Evolutionary conservation across 2,888 invertebrate species (phyloP).

Genomic region (Melanophora roralis): DNA sequence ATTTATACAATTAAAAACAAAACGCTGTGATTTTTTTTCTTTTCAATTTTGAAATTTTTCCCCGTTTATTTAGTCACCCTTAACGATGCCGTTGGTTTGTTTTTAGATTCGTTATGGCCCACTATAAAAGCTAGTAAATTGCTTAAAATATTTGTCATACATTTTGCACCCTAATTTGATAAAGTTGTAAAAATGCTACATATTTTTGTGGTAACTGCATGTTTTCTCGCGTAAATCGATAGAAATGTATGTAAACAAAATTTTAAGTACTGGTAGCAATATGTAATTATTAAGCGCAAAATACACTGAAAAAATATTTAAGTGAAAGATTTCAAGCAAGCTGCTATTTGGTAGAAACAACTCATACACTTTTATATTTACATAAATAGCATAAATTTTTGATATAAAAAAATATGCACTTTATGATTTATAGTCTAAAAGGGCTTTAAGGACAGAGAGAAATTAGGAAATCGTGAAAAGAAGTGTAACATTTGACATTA

Average conservation of each 20-base stretch:
- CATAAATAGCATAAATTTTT: no score
- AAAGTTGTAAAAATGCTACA: conserved; percentile 18
- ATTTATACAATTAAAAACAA: conserved; percentile 56
- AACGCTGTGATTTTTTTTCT: conserved; percentile 40
- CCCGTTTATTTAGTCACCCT: conserved; percentile 51
- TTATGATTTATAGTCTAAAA: no score
- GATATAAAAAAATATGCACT: no score
- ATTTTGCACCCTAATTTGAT: conserved; percentile 72
- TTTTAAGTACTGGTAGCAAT: conserved; percentile 27
- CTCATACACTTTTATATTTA: no score
- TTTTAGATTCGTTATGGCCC: conserved; percentile 47
- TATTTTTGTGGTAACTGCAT: not conserved
- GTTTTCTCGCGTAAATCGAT: not conserved
- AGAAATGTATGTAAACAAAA: conserved; percentile 27
- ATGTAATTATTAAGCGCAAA: not conserved
- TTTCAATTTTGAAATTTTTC: not conserved
- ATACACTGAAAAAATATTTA: conserved; percentile 34
- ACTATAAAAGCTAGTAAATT: conserved; percentile 72
- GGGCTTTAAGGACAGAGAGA: no score
- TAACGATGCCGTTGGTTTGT: conserved; percentile 47
- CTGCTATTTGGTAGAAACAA: no score
- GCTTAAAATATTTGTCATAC: conserved; percentile 71
- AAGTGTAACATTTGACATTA: no score
- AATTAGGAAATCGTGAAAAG: no score
- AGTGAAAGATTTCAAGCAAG: no score